Base-by-base conservation (phyloP, 2,888 invertebrate genomes). In the Achlya flavicornis region DNA sequence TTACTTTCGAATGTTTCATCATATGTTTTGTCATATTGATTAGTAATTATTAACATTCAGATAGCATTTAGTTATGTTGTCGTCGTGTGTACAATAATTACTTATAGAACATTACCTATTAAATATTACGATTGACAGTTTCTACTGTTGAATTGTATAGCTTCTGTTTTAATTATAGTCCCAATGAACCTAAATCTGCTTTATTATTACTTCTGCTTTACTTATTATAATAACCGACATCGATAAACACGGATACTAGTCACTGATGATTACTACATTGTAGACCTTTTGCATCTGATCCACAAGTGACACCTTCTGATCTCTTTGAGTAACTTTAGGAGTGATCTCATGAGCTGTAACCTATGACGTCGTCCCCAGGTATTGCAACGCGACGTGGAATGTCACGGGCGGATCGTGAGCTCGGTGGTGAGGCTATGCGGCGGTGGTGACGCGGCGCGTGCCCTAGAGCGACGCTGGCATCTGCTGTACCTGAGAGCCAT, bases 351-450 rank as follows among this genome's bases (percentile, higher is more conserved):
- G 1, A 53, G 12, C 53, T 41, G 59, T 71, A 73, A 80, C 3
- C 41, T 11, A 12, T 33, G 57, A 59, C 26, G 61, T 71, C 78
- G 76, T 73, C 38, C 94, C 35, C 95, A 98, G 98, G 97, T 97
- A 95, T 96, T 98, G 89, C 98, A 98, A 95, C 96, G 96, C 86
- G 98, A 98, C 95, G 98, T 98, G 92, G 97, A 98, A 95, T 97
- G 97, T 90, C 98, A 97, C 95, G 96, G 97, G 79, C 96, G 97
- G 92, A 96, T 97, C 90, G 97, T 97, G 87, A 95, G 95, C 86
- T 96, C 96, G 66, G 96, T 96, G 92, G 96, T 96, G 89, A 96
- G 96, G 89, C 95, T 96, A 88, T 97, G 96, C 93, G 96, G 95
- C 85, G 95, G 94, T 83, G 95, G 94, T 79, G 95, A 94, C 92